phyloP scores from a whole-genome alignment of 2,888 invertebrate species.

The Hirudinaria manillensis region DNA sequence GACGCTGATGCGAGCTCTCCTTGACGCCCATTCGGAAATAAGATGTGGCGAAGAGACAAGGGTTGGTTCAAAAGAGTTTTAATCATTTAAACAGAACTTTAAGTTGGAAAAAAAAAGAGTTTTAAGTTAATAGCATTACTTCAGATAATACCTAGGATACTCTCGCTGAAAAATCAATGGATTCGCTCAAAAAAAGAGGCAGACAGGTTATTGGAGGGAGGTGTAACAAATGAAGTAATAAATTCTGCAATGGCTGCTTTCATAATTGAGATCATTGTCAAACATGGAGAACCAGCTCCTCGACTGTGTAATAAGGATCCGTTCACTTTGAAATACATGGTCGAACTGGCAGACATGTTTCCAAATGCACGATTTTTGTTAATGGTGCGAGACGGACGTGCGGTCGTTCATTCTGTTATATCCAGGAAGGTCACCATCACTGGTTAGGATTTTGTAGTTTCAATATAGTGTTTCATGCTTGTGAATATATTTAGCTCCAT shows the following conservation, averaged over 20 bases:
- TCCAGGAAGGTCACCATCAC: slow-evolving; percentile 81
- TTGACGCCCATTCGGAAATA: slow-evolving; percentile 94
- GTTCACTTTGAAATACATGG: slow-evolving; percentile 90
- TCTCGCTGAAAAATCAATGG: slow-evolving; percentile 93
- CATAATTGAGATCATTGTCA: slow-evolving; percentile 73
- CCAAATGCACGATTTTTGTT: slow-evolving; percentile 95
- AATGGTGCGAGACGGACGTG: slow-evolving; percentile 95
- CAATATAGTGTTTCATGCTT: background rate
- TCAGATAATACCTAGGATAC: slow-evolving; percentile 88
- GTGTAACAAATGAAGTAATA: slow-evolving; percentile 78
- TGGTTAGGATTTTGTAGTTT: slow-evolving; percentile 43
- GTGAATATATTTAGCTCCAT: background rate
- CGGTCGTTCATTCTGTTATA: slow-evolving; percentile 96
- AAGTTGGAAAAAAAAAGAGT: background rate
- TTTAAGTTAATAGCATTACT: background rate
- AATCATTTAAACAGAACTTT: slow-evolving; percentile 1
- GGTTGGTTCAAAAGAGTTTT: slow-evolving; percentile 65
- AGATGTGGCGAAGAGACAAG: slow-evolving; percentile 91
- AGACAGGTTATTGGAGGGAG: slow-evolving; percentile 46
- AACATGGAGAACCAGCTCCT: slow-evolving; percentile 82
- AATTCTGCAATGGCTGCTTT: slow-evolving; percentile 94
- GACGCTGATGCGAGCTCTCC: slow-evolving; percentile 91
- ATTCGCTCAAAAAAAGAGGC: slow-evolving; percentile 65
- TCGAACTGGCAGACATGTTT: slow-evolving; percentile 86
- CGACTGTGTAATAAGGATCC: slow-evolving; percentile 98